Percentiles rank a stretch among this genome's conserved stretches.
These are phyloP conservation scores for Aleiodes sp. DNA, from an alignment of 1,140 invertebrate genomes.

Conservation along the genomic window DNA sequence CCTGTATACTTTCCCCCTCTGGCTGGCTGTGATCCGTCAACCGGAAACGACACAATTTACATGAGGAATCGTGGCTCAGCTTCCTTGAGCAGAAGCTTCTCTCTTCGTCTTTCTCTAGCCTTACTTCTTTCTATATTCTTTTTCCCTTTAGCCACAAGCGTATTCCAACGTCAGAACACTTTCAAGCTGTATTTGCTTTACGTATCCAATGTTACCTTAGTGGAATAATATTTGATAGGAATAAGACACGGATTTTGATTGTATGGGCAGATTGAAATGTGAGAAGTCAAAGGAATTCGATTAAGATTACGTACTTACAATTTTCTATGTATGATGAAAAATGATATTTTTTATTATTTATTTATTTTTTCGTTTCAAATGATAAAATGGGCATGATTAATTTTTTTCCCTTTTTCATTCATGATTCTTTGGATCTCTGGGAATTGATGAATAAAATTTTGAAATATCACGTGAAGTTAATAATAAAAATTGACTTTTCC, in stretches of 20 bases:
- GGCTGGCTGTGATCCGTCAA: constrained; percentile 54
- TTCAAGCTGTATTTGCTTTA: constrained; percentile 32
- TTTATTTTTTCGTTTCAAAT: no score
- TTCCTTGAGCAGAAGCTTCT: constrained; percentile 44
- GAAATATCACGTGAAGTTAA: no score
- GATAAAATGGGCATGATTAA: no score
- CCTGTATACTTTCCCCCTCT: constrained; percentile 11
- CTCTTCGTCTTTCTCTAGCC: background rate
- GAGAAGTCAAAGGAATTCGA: constrained; percentile 26
- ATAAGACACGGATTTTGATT: constrained; percentile 15
- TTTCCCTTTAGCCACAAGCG: constrained; percentile 6
- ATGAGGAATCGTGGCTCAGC: constrained; percentile 51
- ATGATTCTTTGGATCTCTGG: no score
- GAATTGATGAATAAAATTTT: no score
- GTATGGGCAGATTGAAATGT: constrained; percentile 21
- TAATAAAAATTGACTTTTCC: no score
- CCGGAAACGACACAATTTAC: constrained; percentile 57
- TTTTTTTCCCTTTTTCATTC: no score
- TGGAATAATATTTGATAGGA: constrained; percentile 30
- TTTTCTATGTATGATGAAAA: constrained; percentile 1
- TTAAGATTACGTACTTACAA: constrained; percentile 24
- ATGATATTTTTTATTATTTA: no score
- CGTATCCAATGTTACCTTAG: background rate
- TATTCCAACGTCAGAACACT: constrained; percentile 20
- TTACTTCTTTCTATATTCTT: background rate